Evolutionary conservation across 2,797 vertebrate species (phyloP).

Genomic region (Malacoraja senta): DNA sequence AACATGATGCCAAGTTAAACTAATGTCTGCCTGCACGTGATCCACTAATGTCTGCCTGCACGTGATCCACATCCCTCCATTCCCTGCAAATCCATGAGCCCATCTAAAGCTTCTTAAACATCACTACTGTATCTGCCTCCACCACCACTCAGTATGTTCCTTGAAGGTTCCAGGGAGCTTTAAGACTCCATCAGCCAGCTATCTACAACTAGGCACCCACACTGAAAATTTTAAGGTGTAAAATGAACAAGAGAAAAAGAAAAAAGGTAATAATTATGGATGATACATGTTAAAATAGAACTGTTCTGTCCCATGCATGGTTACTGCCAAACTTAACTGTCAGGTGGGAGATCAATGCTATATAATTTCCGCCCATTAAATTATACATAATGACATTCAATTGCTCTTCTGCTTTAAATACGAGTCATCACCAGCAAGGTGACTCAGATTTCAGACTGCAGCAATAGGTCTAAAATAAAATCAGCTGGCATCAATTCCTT

Average conservation of each 20-base stretch:
- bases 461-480: background rate
- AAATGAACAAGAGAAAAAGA: background rate
- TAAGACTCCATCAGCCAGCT: background rate
- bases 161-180: background rate
- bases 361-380: constrained; percentile 25
- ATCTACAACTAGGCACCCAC: background rate
- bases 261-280: constrained; percentile 9
- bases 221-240: background rate
- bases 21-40: background rate
- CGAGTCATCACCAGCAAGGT: constrained; percentile 1
- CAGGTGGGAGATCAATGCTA: background rate
- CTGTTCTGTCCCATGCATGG: background rate
- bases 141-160: no score
- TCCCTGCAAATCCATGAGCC: background rate
- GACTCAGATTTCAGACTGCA: constrained; percentile 9
- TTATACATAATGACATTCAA: constrained; percentile 32
- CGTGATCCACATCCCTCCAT: background rate
- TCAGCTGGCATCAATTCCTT: constrained; percentile 16
- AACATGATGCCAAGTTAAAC: background rate
- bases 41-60: background rate
- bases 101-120: no score
- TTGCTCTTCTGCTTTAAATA: constrained; percentile 11
- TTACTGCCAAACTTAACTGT: constrained; percentile 3
- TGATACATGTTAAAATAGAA: background rate
- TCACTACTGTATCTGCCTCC: no score